phyloP scores from a whole-genome alignment of 1,140 invertebrate genomes.

The Myzus persicae region DNA sequence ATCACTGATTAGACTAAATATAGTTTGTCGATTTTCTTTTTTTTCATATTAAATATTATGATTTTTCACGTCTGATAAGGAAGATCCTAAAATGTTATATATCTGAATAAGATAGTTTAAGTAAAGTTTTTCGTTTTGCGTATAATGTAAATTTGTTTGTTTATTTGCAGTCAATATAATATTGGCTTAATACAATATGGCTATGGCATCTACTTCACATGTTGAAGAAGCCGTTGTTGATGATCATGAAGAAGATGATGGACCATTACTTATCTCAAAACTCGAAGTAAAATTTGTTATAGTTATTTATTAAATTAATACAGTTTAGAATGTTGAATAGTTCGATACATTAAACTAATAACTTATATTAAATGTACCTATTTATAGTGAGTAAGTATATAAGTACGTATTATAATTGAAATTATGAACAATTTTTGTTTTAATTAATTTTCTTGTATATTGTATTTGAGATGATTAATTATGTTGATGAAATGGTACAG shows the following conservation, averaged over 20 bases:
- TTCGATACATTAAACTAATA: neutral
- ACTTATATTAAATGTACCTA: no score
- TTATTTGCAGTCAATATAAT: neutral
- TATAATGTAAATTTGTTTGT: neutral
- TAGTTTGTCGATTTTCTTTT: no score
- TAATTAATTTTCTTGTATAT: neutral
- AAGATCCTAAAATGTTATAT: neutral
- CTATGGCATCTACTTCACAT: constrained; percentile 12
- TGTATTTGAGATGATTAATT: neutral
- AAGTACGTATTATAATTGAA: neutral
- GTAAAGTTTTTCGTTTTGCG: neutral
- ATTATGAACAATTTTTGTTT: neutral
- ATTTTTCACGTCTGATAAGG: neutral
- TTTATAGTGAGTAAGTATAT: neutral
- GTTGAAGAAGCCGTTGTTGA: constrained; percentile 63
- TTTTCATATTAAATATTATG: neutral
- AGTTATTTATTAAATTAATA: constrained; percentile 1
- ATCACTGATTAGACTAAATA: no score
- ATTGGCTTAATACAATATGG: constrained; percentile 37
- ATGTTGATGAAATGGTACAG: constrained; percentile 64
- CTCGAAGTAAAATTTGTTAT: constrained; percentile 68
- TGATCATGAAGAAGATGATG: constrained; percentile 70
- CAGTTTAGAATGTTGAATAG: neutral
- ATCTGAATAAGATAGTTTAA: neutral
- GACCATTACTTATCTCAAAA: constrained; percentile 70